These are phyloP conservation scores for Rhyacichthys aspro DNA, from an alignment of 2,797 vertebrate genomes.

Conservation along the genomic window DNA sequence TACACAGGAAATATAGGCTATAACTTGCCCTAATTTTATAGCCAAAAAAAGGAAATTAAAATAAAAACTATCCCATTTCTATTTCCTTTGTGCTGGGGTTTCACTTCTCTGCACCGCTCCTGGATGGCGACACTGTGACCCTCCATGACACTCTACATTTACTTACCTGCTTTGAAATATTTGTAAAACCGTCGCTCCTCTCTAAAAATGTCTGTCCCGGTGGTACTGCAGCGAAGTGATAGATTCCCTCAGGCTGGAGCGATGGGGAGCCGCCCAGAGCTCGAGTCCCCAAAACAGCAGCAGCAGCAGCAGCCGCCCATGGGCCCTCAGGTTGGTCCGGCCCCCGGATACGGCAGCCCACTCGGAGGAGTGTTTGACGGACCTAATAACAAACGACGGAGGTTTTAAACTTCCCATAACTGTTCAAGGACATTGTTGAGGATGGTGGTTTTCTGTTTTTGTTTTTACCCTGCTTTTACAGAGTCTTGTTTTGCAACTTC, in stretches of 20 bases:
- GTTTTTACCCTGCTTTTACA: background rate
- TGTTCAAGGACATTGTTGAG: constrained; percentile 3
- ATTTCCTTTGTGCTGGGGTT: constrained; percentile 84
- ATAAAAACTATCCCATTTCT: constrained; percentile 83
- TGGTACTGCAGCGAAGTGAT: constrained; percentile 85
- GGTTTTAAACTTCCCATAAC: constrained; percentile 76
- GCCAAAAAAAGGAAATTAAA: too few species aligned
- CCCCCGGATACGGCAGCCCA: constrained; percentile 87
- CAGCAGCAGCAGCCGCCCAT: constrained; percentile 72
- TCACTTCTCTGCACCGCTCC: constrained; percentile 78
- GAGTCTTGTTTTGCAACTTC: too few species aligned
- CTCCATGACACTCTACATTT: too few species aligned
- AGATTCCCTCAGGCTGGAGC: constrained; percentile 87
- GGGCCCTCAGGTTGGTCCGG: constrained; percentile 68
- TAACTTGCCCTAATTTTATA: background rate
- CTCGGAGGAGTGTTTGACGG: constrained; percentile 87
- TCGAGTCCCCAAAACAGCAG: constrained; percentile 86
- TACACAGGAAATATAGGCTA: background rate
- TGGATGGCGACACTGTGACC: constrained; percentile 75
- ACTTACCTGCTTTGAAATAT: too few species aligned
- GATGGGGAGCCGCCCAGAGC: constrained; percentile 86
- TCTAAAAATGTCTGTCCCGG: too few species aligned
- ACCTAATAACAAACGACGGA: constrained; percentile 91
- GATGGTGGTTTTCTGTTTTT: background rate
- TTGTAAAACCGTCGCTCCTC: too few species aligned